Percentiles rank a stretch among this genome's conserved stretches.
Evolutionary conservation across 2,113 vertebrate species (phyloP).

Genomic region (Cephalopterus ornatus): DNA sequence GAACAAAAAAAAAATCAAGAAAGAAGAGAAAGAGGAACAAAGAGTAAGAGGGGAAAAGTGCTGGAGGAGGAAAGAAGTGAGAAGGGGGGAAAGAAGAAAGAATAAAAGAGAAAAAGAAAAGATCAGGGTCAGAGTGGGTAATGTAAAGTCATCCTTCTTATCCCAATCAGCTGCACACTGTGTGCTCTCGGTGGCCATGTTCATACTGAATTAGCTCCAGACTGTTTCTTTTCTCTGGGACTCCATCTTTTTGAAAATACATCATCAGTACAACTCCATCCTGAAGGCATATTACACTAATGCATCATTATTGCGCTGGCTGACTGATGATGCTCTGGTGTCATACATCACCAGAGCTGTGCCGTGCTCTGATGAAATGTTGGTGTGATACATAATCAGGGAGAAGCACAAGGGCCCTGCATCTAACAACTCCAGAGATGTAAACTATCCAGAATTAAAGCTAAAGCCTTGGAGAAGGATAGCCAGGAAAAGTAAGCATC

Average conservation of each 20-base stretch:
- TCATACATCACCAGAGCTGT: constrained; percentile 53
- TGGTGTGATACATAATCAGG: constrained; percentile 46
- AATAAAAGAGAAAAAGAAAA: constrained; percentile 35
- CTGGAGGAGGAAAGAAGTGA: background rate
- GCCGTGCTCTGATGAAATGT: constrained; percentile 36
- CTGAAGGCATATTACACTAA: constrained; percentile 69
- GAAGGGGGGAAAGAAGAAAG: background rate
- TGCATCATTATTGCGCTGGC: constrained; percentile 65
- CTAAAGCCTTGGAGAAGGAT: background rate
- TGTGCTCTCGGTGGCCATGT: background rate
- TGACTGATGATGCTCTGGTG: constrained; percentile 52
- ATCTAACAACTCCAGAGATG: background rate
- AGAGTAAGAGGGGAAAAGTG: background rate
- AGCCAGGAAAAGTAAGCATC: background rate
- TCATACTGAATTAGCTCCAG: constrained; percentile 40
- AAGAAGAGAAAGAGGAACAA: background rate
- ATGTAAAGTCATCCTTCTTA: constrained; percentile 28
- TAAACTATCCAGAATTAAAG: constrained; percentile 41
- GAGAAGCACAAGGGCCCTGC: background rate
- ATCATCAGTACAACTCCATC: constrained; percentile 63
- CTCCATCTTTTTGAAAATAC: constrained; percentile 57
- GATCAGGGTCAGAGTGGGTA: constrained; percentile 25
- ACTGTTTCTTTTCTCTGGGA: constrained; percentile 51
- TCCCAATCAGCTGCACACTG: background rate
- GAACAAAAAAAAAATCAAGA: background rate